Percentiles rank a stretch among this genome's conserved stretches.
These are phyloP conservation scores for Pseudochirops cupreus DNA, from an alignment of 2,797 vertebrate genomes.

Conservation along the genomic window DNA sequence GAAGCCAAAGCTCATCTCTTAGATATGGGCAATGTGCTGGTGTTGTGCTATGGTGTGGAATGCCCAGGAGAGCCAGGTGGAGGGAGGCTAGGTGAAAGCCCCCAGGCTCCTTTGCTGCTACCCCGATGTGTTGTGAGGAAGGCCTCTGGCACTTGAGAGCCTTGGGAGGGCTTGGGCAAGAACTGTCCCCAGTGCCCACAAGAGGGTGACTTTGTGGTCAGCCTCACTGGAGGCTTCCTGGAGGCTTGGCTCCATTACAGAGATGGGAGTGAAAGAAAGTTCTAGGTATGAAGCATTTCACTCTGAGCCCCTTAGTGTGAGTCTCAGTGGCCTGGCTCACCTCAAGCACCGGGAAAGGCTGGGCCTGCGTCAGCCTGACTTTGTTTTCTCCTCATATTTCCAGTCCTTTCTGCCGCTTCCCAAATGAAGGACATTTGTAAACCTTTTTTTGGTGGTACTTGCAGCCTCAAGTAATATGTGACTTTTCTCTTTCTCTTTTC, in stretches of 20 bases:
- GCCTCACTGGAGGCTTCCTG: neutral
- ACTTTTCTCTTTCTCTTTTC: slow-evolving; percentile 66
- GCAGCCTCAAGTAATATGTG: neutral
- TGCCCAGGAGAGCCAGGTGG: too few relatives aligned
- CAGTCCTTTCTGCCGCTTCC: neutral
- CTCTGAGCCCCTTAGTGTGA: too few relatives aligned
- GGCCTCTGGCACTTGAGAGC: too few relatives aligned
- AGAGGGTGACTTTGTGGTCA: neutral
- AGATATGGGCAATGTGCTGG: too few relatives aligned
- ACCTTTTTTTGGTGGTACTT: neutral
- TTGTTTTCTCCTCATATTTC: too few relatives aligned
- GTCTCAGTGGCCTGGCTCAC: too few relatives aligned
- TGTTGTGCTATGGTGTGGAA: too few relatives aligned
- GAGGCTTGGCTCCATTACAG: neutral
- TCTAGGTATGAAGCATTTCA: neutral
- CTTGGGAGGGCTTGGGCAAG: neutral
- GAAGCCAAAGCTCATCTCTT: too few relatives aligned
- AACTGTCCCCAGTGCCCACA: neutral
- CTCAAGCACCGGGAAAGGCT: neutral
- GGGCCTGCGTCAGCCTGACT: too few relatives aligned
- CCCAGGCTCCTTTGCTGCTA: too few relatives aligned
- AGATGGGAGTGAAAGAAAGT: neutral
- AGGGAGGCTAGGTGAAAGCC: too few relatives aligned
- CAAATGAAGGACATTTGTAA: neutral
- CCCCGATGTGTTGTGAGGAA: too few relatives aligned